Percentiles rank a stretch among this genome's conserved stretches.
Evolutionary conservation across 2,888 invertebrate species (phyloP).

Genomic region (Andrena bicolor): DNA sequence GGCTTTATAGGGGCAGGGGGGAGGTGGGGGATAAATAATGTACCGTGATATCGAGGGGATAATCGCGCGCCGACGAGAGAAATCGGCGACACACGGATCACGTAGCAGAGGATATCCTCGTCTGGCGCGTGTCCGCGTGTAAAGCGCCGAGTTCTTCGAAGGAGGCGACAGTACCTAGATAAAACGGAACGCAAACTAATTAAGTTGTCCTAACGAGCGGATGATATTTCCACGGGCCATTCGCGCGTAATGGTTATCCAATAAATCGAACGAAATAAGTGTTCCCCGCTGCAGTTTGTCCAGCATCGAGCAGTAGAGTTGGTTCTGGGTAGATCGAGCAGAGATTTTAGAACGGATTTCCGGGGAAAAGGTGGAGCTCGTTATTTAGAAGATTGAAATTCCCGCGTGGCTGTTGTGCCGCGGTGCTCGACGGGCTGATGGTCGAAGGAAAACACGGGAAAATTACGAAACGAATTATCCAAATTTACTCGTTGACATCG

Average conservation of each 20-base stretch:
- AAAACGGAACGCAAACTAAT: slow-evolving; percentile 12
- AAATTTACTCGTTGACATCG: slow-evolving; percentile 28
- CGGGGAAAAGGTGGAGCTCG: not conserved
- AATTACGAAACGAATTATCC: slow-evolving; percentile 23
- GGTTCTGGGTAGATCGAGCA: not conserved
- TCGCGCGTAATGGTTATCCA: slow-evolving; percentile 21
- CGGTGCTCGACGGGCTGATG: not conserved
- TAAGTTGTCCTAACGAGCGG: slow-evolving; percentile 25
- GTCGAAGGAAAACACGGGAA: not conserved
- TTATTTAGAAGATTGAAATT: not conserved
- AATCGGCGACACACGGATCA: slow-evolving; percentile 66
- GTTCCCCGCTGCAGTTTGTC: not conserved
- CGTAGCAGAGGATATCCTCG: slow-evolving; percentile 33
- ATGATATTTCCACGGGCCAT: slow-evolving; percentile 39
- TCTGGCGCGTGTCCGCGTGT: slow-evolving; percentile 6
- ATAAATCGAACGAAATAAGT: slow-evolving; percentile 45
- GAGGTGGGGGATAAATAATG: slow-evolving; percentile 74
- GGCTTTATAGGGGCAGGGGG: slow-evolving; percentile 51
- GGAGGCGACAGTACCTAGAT: slow-evolving; percentile 31
- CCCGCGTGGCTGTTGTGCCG: not conserved
- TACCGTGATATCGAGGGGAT: slow-evolving; percentile 73
- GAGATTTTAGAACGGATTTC: too few species aligned
- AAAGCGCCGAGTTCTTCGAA: slow-evolving; percentile 24
- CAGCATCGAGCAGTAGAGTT: not conserved
- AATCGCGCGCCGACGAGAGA: slow-evolving; percentile 71